Conservation (phyloP, 2,888 invertebrate genomes). For the Rhorus exstirpatorius region DNA sequence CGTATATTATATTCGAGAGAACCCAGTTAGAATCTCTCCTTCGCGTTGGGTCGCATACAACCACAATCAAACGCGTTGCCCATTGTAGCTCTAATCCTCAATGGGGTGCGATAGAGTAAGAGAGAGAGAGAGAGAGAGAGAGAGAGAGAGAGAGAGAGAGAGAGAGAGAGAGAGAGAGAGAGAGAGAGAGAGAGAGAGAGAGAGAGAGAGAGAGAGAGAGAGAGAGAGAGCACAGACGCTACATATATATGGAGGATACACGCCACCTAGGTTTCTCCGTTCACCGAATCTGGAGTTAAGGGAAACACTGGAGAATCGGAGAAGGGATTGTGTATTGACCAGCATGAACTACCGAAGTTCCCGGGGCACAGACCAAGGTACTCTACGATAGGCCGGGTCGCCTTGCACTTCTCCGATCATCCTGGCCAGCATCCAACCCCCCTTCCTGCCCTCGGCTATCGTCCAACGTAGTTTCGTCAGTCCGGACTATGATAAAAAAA, state of each 20-base stretch:
- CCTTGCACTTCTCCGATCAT: constrained; percentile 36
- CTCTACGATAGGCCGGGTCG: constrained; percentile 18
- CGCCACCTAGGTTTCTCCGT: constrained; percentile 29
- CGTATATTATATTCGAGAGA: background rate
- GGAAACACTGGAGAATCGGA: constrained; percentile 23
- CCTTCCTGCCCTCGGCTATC: constrained; percentile 16
- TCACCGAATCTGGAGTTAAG: constrained; percentile 24
- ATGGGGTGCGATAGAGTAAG: constrained; percentile 18
- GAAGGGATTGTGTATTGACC: constrained; percentile 56
- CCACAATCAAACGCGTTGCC: constrained; percentile 56
- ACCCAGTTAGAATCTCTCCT: background rate
- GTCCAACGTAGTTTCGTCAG: constrained; percentile 8
- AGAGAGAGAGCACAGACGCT: constrained; percentile 4
- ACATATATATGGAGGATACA: constrained; percentile 10
- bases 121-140: too few species aligned
- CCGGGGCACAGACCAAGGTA: constrained; percentile 12
- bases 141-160: background rate
- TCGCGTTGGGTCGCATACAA: background rate
- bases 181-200: background rate
- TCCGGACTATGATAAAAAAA: too few species aligned
- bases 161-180: background rate
- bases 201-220: background rate
- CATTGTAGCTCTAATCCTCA: constrained; percentile 42
- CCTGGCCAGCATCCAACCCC: constrained; percentile 61
- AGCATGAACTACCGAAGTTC: constrained; percentile 37